Evolutionary conservation across 1,140 invertebrate genomes (phyloP).

Genomic region (Magallana ariakensis): DNA sequence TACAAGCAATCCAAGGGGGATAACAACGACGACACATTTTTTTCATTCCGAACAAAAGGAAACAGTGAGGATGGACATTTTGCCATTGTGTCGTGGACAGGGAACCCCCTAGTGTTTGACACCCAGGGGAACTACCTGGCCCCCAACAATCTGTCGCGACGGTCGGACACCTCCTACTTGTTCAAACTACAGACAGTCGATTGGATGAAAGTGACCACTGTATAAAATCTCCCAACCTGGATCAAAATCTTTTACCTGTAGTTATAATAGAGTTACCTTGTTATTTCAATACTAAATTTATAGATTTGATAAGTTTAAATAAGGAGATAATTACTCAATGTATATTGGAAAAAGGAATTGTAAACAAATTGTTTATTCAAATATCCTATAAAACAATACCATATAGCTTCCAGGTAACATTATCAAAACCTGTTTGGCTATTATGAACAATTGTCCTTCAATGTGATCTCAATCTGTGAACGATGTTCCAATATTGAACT

Average conservation of each 20-base stretch:
- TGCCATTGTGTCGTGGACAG: neutral
- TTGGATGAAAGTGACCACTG: conserved; percentile 37
- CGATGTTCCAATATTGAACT: too few relatives aligned
- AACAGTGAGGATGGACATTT: neutral
- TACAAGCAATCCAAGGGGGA: neutral
- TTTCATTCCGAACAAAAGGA: conserved; percentile 16
- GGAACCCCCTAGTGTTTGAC: conserved; percentile 33
- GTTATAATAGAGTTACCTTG: too few relatives aligned
- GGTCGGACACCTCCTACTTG: neutral
- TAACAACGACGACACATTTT: conserved; percentile 18
- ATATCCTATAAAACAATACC: too few relatives aligned
- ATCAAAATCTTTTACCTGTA: neutral
- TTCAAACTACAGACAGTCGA: neutral
- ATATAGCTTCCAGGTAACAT: too few relatives aligned
- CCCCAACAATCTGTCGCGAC: neutral
- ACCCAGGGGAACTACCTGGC: conserved; percentile 39
- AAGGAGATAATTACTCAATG: too few relatives aligned
- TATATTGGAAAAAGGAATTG: too few relatives aligned
- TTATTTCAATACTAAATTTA: too few relatives aligned
- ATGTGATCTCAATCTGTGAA: too few relatives aligned
- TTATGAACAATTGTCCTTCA: too few relatives aligned
- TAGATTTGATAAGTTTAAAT: too few relatives aligned
- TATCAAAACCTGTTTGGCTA: too few relatives aligned
- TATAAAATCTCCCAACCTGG: neutral
- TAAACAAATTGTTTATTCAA: too few relatives aligned